Evolutionary conservation across 2,888 invertebrate species (phyloP), one percentile per base, ranked within the genome.

Genomic region (Hemithea aestivaria): DNA sequence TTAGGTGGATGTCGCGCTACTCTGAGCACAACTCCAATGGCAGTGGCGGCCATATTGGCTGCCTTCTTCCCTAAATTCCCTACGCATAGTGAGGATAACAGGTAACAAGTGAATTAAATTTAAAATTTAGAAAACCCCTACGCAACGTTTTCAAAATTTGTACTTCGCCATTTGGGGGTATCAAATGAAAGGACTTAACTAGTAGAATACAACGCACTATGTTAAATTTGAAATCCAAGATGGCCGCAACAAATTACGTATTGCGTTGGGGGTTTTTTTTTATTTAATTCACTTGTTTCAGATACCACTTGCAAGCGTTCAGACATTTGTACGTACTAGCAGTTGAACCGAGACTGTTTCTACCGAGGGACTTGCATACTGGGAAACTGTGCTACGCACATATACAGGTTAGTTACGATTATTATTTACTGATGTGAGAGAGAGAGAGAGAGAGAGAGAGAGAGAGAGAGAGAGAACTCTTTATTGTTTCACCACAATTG

Each of bases 31-130:
- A 91, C 94, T 1, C 94, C 96, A 1, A 90, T 92, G 21, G 93
- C 97, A 0, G 91, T 99, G 6, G 98, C 97, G 0, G 96, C 97
- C 0, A 81, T 99, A 44, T 87, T 99, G 25, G 95, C 96, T 57
- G 95, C 99, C 0, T 94, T 98, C 72, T 99, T 97, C 79, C 99
- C 99, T 0, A 97, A 98, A 73, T 98, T 97, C 78, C 98, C 98
- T 9, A 96, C 94, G 1, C 97, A 97, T 67, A 96, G 97, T 61
- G 96, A 96, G 66, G 99, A 99, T 62, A 99, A 99, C 73, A 92
- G 97, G 94, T 95, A 60, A n/a, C 26, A 29, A 40, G 34, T 35
- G 12, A 6, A 7, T 6, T 24, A 27, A 10, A n/a, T n/a, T n/a
- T n/a, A n/a, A n/a, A n/a, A n/a, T n/a, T n/a, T n/a, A n/a, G n/a